phyloP scores from a whole-genome alignment of 2,113 vertebrate genomes.

The Eptesicus fuscus region DNA sequence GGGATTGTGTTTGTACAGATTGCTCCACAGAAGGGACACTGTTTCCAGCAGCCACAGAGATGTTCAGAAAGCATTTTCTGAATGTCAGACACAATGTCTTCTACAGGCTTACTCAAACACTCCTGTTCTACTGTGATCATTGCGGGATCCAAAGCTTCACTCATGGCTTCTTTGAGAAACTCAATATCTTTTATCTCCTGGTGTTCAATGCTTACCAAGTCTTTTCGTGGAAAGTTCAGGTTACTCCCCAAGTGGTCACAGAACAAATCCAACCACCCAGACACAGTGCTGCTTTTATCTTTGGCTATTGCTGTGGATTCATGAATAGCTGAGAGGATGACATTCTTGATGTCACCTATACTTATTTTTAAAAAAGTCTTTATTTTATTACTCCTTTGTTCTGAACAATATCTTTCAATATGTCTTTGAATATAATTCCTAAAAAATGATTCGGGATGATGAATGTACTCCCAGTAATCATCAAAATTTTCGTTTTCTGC shows the following conservation, averaged over 20 bases:
- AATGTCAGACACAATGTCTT: not conserved
- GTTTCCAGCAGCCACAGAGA: not conserved
- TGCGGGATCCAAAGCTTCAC: not conserved
- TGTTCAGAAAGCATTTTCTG: not conserved
- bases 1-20: not conserved
- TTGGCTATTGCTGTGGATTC: constrained; percentile 49
- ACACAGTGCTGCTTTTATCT: constrained; percentile 52
- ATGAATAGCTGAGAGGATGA: constrained; percentile 56
- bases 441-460: constrained; percentile 12
- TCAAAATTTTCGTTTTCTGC: constrained; percentile 81
- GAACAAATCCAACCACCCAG: constrained; percentile 74
- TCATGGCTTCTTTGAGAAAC: constrained; percentile 70
- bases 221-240: constrained; percentile 60
- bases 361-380: not conserved
- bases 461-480: constrained; percentile 76
- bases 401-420: constrained; percentile 61
- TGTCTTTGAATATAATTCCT: constrained; percentile 66
- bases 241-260: constrained; percentile 60
- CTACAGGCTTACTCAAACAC: not conserved
- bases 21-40: not conserved
- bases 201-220: constrained; percentile 68
- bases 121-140: not conserved
- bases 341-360: constrained; percentile 12
- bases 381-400: constrained; percentile 12
- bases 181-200: constrained; percentile 71